phyloP scores from a whole-genome alignment of 53 echinoderm and acorn worm genomes.

The Stichopus horrens region DNA sequence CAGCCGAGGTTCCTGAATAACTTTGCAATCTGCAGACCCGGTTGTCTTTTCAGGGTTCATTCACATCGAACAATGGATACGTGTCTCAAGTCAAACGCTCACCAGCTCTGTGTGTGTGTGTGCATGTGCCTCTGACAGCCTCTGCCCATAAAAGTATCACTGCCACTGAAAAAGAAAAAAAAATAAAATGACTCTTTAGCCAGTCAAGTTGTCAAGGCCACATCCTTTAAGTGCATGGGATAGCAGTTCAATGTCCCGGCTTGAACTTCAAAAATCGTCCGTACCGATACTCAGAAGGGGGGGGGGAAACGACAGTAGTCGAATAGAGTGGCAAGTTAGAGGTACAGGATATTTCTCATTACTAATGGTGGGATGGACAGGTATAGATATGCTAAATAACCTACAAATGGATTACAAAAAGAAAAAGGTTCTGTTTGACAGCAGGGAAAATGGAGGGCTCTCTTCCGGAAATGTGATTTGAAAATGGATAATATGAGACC shows the following conservation, averaged over 20 bases:
- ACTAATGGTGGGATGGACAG: neutral
- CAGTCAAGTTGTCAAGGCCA: constrained; percentile 6
- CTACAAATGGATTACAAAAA: too few species aligned
- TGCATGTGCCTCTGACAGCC: too few species aligned
- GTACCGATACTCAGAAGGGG: neutral
- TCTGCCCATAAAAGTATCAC: neutral
- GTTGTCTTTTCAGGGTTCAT: too few species aligned
- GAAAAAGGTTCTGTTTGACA: too few species aligned
- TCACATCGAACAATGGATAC: too few species aligned
- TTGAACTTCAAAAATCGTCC: neutral
- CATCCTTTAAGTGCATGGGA: neutral
- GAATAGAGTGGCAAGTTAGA: neutral
- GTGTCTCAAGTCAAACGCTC: too few species aligned
- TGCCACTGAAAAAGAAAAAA: too few species aligned
- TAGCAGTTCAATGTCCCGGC: constrained; percentile 7
- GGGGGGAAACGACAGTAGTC: neutral
- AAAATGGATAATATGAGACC: too few species aligned
- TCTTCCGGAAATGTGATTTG: too few species aligned
- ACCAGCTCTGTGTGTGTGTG: too few species aligned
- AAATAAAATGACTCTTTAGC: neutral
- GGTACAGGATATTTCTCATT: neutral
- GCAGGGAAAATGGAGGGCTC: too few species aligned
- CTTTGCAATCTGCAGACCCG: neutral
- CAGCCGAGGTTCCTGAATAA: constrained; percentile 15
- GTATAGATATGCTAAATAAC: too few species aligned